Evolutionary conservation across 2,113 vertebrate species (phyloP), one percentile per base, ranked within the genome.

Genomic region (Oryzias celebensis): DNA sequence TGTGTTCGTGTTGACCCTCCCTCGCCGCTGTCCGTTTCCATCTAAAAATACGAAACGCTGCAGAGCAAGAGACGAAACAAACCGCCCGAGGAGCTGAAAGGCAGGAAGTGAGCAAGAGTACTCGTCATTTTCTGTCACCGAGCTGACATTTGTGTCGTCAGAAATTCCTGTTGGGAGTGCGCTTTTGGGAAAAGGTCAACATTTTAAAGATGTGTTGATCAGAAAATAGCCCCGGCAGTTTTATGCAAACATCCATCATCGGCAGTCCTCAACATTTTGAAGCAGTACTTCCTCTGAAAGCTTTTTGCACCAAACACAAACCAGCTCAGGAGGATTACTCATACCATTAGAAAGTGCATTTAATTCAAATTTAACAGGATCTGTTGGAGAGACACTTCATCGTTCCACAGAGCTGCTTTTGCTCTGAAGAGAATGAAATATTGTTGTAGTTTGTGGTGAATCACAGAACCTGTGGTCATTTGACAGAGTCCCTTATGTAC

Each of bases 101-200:
- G 13, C 55, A 55, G 52, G 8, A 24, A 14, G 74, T 61, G 47
- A 70, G 70, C 61, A 61, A 14, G 60, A 52, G 52, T 57, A 52
- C 58, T 36, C 17, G 36, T 47, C 49, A 53, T 62, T 50, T 52
- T 10, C 10, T 56, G 48, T 57, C 71, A 65, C 49, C 5, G 54
- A 36, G 8, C 42, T 62, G 73, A 66, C 64, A 57, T 71, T 73
- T 69, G 28, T 58, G 55, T 45, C 28, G 28, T 65, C 52, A 48
- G 49, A 61, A 63, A 20, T 65, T 56, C 58, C 55, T 0, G 46
- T 28, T 65, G 50, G 55, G 71, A 41, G 10, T 1, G 50, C 44
- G 16, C 56, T 54, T 71, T 63, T 22, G n/a, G 22, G 59, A 57
- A 85, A 80, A 80, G 71, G 80, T 80, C 65, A 66, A 49, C 58